Percentiles rank a stretch among this genome's conserved stretches.
Evolutionary conservation across 1,140 invertebrate species (phyloP).

Genomic region (Leptinotarsa undecemlineata): DNA sequence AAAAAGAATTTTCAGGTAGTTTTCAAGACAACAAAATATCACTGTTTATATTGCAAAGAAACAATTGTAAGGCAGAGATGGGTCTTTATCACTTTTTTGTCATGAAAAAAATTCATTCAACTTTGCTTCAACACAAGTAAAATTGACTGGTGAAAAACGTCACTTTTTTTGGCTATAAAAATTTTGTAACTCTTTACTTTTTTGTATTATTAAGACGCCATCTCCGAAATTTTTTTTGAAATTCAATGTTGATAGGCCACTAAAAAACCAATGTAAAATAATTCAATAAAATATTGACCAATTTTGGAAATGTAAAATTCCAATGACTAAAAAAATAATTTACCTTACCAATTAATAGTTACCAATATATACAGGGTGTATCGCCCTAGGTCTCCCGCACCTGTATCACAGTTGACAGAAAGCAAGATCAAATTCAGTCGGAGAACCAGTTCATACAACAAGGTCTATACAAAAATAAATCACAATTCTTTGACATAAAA

Average conservation of each 20-base stretch:
- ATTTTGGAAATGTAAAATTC: slow-evolving; percentile 30
- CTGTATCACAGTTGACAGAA: slow-evolving; percentile 19
- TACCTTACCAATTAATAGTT: slow-evolving; percentile 43
- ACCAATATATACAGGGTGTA: slow-evolving; percentile 34
- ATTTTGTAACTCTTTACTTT: too few relatives aligned
- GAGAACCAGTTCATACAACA: neutral
- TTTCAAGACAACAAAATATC: neutral
- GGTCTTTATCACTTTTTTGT: neutral
- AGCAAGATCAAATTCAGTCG: neutral
- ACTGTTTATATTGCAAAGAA: slow-evolving; percentile 1
- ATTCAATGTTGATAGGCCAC: neutral
- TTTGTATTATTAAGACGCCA: neutral
- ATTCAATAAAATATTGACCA: slow-evolving; percentile 1
- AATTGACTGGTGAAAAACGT: too few relatives aligned
- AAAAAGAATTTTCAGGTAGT: neutral
- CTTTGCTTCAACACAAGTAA: too few relatives aligned
- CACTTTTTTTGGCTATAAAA: too few relatives aligned
- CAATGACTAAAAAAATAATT: slow-evolving; percentile 40
- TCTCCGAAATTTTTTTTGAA: neutral
- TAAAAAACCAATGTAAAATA: slow-evolving; percentile 17
- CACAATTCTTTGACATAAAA: too few relatives aligned
- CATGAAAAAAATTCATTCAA: too few relatives aligned
- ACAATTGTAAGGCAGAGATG: slow-evolving; percentile 2
- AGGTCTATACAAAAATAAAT: too few relatives aligned
- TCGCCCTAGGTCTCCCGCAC: slow-evolving; percentile 13